phyloP scores from a whole-genome alignment of 2,888 invertebrate species.

The Dynastes hyllus region DNA sequence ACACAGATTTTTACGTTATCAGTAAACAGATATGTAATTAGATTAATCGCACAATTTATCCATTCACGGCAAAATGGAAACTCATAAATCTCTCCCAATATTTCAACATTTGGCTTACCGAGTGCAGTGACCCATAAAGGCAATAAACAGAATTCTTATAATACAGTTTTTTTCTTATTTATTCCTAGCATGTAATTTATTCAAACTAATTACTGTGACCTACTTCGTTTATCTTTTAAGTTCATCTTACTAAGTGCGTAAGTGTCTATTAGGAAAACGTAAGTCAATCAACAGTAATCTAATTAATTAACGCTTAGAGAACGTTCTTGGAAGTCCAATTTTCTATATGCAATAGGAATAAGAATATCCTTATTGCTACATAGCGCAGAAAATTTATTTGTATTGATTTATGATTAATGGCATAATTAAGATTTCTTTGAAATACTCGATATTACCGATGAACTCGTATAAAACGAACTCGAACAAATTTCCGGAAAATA shows the following conservation, averaged over 20 bases:
- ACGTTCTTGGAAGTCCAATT: conserved; percentile 12
- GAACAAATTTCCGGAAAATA: too few species aligned
- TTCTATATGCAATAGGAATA: neutral
- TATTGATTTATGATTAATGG: too few species aligned
- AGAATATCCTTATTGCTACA: too few species aligned
- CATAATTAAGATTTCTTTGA: too few species aligned
- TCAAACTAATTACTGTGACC: conserved; percentile 20
- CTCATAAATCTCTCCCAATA: conserved; percentile 22
- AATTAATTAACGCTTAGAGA: conserved; percentile 9
- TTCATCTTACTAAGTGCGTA: conserved; percentile 19
- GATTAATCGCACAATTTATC: conserved; percentile 17
- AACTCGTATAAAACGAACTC: too few species aligned
- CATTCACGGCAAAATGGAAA: conserved; percentile 14
- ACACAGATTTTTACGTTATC: conserved; percentile 32
- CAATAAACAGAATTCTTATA: conserved; percentile 37
- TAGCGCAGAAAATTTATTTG: too few species aligned
- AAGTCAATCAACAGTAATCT: conserved; percentile 19
- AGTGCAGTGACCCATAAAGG: conserved; percentile 34
- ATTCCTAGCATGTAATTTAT: conserved; percentile 31
- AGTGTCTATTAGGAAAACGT: conserved; percentile 28
- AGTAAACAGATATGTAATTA: conserved; percentile 26
- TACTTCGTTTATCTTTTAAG: conserved; percentile 32
- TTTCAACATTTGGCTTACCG: conserved; percentile 11
- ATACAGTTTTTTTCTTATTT: conserved; percentile 18
- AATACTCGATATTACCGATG: too few species aligned